Evolutionary conservation across 2,113 vertebrate species (phyloP).

Genomic region (Microcebus murinus): DNA sequence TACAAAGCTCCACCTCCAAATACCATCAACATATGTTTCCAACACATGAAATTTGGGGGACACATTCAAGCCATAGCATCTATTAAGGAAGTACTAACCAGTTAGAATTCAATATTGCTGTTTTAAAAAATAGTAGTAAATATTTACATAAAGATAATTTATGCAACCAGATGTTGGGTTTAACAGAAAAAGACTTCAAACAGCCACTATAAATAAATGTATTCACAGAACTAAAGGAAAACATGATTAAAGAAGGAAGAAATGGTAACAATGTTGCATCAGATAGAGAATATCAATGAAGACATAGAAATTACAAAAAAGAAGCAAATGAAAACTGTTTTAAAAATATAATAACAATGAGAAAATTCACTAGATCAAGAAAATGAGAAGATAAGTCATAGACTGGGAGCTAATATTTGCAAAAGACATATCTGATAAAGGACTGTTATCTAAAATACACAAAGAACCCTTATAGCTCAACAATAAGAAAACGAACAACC

Average conservation of each 20-base stretch:
- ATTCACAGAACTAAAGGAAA: not conserved
- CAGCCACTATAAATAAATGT: not conserved
- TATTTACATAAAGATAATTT: not conserved
- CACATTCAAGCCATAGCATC: not conserved
- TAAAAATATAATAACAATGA: not conserved
- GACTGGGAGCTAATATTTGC: too few species aligned
- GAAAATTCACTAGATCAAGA: not conserved
- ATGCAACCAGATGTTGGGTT: not conserved
- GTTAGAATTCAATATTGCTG: not conserved
- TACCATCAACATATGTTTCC: too few species aligned
- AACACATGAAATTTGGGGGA: not conserved
- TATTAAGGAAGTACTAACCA: not conserved
- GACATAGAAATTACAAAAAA: not conserved
- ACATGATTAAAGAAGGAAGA: not conserved
- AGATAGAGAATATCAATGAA: not conserved
- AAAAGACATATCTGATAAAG: too few species aligned
- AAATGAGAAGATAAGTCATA: not conserved
- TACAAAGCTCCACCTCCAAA: too few species aligned
- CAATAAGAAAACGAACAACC: too few species aligned
- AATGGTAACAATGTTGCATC: not conserved
- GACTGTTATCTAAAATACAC: too few species aligned
- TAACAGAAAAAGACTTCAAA: not conserved
- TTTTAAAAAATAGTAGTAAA: not conserved
- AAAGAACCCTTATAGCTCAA: too few species aligned
- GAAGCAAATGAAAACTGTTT: not conserved